Conservation (phyloP, 1,140 invertebrate species). For the Tetranychus cinnabarinus region DNA sequence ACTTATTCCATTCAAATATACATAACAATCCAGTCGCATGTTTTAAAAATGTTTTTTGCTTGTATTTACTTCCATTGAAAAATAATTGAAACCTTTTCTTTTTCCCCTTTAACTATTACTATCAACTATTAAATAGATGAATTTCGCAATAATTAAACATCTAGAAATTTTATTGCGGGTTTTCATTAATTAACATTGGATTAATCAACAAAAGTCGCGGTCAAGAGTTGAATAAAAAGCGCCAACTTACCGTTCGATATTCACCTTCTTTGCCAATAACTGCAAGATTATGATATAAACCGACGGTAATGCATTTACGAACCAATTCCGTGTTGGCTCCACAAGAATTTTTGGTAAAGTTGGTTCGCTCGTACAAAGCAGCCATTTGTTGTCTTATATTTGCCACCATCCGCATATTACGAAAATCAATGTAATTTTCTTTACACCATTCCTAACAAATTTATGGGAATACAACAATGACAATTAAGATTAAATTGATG, state of each 20-base stretch:
- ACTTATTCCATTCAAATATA: too few relatives aligned
- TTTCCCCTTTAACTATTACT: too few relatives aligned
- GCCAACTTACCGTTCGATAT: slow-evolving; percentile 39
- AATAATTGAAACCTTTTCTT: too few relatives aligned
- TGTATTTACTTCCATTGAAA: too few relatives aligned
- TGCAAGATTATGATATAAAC: slow-evolving; percentile 71
- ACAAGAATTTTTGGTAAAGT: slow-evolving; percentile 42
- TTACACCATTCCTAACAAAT: slow-evolving; percentile 53
- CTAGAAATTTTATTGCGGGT: too few relatives aligned
- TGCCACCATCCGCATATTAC: slow-evolving; percentile 56
- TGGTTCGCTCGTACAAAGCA: slow-evolving; percentile 42
- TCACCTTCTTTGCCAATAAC: slow-evolving; percentile 45
- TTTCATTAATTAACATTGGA: not conserved
- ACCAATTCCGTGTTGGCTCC: slow-evolving; percentile 25
- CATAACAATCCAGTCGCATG: too few relatives aligned
- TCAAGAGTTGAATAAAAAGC: slow-evolving; percentile 6
- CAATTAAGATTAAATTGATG: not conserved
- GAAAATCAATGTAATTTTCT: slow-evolving; percentile 62
- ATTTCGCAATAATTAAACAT: too few relatives aligned
- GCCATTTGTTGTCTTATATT: slow-evolving; percentile 59
- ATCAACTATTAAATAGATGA: too few relatives aligned
- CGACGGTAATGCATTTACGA: slow-evolving; percentile 2
- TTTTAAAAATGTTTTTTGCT: too few relatives aligned
- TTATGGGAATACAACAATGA: not conserved
- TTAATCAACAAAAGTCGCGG: slow-evolving; percentile 10